These are phyloP conservation scores for Sphinx pinastri DNA, from an alignment of 2,888 invertebrate genomes.

Conservation along the genomic window DNA sequence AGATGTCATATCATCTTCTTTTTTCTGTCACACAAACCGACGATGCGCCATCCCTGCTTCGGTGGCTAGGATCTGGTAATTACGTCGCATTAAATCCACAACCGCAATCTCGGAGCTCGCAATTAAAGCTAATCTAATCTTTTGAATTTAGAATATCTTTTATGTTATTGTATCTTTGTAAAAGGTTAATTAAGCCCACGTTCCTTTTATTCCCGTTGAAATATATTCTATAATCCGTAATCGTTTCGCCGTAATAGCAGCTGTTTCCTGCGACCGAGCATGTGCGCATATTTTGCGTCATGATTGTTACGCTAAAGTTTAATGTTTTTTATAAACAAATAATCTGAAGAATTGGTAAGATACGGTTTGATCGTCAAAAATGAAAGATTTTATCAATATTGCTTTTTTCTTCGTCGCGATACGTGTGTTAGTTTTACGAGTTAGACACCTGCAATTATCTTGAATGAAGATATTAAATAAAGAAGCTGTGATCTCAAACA, in stretches of 20 bases:
- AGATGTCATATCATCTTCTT: not conserved
- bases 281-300: not conserved
- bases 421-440: too few relatives aligned
- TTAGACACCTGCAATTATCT: too few relatives aligned
- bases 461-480: too few relatives aligned
- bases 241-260: not conserved
- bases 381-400: too few relatives aligned
- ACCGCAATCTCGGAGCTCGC: constrained; percentile 19
- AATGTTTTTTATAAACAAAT: not conserved
- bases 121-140: constrained; percentile 21
- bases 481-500: too few relatives aligned
- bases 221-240: not conserved
- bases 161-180: constrained; percentile 24
- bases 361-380: too few relatives aligned
- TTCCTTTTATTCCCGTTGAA: constrained; percentile 5
- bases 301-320: not conserved
- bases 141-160: constrained; percentile 24
- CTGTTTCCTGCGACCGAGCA: not conserved
- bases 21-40: not conserved
- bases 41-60: not conserved
- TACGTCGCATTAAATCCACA: constrained; percentile 21
- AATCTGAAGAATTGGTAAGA: too few relatives aligned
- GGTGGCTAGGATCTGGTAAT: constrained; percentile 4
- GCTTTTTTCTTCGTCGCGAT: too few relatives aligned
- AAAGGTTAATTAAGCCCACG: constrained; percentile 18